A percentile compares a stretch with the other conserved stretches of the same genome.
phyloP scores from a whole-genome alignment of 1,140 invertebrate genomes.

The Drosophila nasuta region DNA sequence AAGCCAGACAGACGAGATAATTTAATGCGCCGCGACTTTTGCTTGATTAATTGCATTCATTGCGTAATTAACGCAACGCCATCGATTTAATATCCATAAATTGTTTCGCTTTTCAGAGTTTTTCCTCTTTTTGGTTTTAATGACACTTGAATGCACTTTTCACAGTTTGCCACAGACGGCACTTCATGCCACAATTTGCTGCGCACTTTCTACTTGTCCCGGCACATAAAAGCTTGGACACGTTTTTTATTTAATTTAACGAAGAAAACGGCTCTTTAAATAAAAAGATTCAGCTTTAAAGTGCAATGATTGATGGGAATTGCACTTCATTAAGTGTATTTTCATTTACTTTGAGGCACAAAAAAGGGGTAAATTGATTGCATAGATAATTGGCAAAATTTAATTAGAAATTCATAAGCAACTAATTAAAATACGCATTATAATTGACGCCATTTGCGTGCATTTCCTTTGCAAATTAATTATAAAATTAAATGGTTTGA shows the following conservation, averaged over 20 bases:
- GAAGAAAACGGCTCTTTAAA: background rate
- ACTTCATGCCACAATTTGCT: conserved; percentile 56
- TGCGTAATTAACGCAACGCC: conserved; percentile 62
- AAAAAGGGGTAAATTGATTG: too few species aligned
- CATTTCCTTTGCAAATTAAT: too few species aligned
- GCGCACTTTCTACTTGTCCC: conserved; percentile 13
- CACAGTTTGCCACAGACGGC: conserved; percentile 22
- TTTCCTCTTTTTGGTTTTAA: conserved; percentile 50
- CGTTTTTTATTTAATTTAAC: background rate
- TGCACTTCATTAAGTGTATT: too few species aligned
- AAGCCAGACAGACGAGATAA: conserved; percentile 4
- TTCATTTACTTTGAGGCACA: too few species aligned
- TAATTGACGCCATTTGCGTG: too few species aligned
- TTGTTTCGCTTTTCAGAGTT: conserved; percentile 50
- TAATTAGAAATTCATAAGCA: too few species aligned
- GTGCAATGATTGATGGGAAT: background rate
- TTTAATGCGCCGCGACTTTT: conserved; percentile 31
- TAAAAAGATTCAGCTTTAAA: background rate
- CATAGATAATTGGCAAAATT: too few species aligned
- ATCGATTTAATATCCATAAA: conserved; percentile 74
- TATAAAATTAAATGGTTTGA: too few species aligned
- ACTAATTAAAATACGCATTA: too few species aligned
- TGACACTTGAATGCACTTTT: conserved; percentile 45
- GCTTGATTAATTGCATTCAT: conserved; percentile 34
- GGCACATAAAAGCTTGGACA: conserved; percentile 1